Evolutionary conservation across 2,888 invertebrate genomes (phyloP), one percentile per base, ranked within the genome.

Genomic region (Gastrophysa polygoni): DNA sequence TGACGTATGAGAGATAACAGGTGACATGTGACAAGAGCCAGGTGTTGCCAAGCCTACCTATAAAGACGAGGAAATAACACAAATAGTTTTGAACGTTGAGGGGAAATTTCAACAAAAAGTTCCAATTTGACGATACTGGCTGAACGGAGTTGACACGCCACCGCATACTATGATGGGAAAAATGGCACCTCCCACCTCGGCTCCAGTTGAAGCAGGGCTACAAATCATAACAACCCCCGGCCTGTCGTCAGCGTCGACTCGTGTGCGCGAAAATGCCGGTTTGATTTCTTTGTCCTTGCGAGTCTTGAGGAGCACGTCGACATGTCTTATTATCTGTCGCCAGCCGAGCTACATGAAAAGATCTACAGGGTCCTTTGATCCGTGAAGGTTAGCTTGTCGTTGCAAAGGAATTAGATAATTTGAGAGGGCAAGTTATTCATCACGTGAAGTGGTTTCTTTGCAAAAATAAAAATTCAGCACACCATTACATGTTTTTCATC

Each of bases 211-310:
- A 76, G 73, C 73, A 71, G 68, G 75, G 75, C 75, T 71, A 75
- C 77, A 77, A 78, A 78, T 78, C 77, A 77, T 77, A 75, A 76
- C 75, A 73, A 73, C 77, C 77, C 77, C 74, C 74, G 59, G 61
- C 61, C 64, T 72, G 68, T 68, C 70, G 66, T 65, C 75, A 76
- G 70, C 61, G 73, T 72, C 73, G 74, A 63, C 72, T 73, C 71
- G 72, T 73, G 61, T 56, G 61, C 61, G 60, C 64, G 47, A 58
- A 58, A 64, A 63, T 61, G 60, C 64, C 56, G 61, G 66, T 65
- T 64, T 63, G 63, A 67, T 64, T 67, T 66, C 66, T 66, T 64
- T 69, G 64, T 65, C 56, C 67, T 50, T 52, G 38, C 28, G 50
- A 60, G 65, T 43, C 61, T 65, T 34, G 63, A 63, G 63, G 44